Base-by-base conservation (phyloP, 2,888 invertebrate species). In the Plebejus melissa region DNA sequence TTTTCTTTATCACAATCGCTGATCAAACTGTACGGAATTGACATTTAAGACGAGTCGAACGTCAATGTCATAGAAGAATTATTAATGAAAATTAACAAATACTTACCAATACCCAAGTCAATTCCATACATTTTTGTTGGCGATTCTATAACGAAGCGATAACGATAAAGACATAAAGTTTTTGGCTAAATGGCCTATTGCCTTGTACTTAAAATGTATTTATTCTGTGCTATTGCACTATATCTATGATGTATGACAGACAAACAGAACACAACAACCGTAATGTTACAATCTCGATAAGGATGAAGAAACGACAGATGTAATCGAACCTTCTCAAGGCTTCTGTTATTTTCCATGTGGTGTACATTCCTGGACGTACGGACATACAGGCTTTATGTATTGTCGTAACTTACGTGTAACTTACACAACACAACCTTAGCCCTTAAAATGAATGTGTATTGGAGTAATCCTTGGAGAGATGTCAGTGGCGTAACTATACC, bases 301-400 rank as follows among this genome's bases (percentile, higher is more conserved):
- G 69, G 16, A 28, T 70, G 22, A 70, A 41, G n/a, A 65, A 65
- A 65, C 65, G 70, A 70, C 70, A 70, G 41, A 70, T 70, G n/a
- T 70, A 70, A 70, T 70, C 70, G 70, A 70, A 65, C 65, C 65
- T 36, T 70, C 41, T 70, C 41, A 70, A 70, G 70, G 41, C 70
- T 70, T 70, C 70, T 70, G 70, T 70, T 70, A 41, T 70, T 70
- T 70, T 70, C 70, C 41, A 70, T 22, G 70, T 41, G 41, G 41
- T n/a, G 9, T 38, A 70, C 70, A 70, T 70, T 70, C 70, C 70
- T 70, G 70, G 22, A 38, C 38, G 70, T 70, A 22, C 41, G 13
- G 13, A 65, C 58, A 58, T 4, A 54, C 9, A 28, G 9, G 9
- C 7, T 60, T 22, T 22, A 60, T 3, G 58, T 60, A 60, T 7